These are phyloP conservation scores for Drosophila kepulauana DNA, from an alignment of 1,140 invertebrate genomes.

Conservation along the genomic window DNA sequence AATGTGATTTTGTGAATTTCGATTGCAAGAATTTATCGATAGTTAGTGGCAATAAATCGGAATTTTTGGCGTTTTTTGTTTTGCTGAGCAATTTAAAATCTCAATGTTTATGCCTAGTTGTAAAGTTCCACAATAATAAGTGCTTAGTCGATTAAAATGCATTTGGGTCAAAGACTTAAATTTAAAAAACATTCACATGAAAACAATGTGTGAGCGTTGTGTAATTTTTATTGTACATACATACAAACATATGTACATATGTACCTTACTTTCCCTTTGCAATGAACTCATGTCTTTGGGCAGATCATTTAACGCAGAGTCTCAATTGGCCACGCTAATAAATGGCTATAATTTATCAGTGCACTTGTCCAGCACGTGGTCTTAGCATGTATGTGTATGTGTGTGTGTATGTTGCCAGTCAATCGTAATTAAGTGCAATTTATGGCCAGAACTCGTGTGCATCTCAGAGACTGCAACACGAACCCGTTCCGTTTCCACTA, in stretches of 20 bases:
- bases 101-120: slow-evolving; percentile 3
- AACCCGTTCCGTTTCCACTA: slow-evolving; percentile 25
- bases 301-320: slow-evolving; percentile 7
- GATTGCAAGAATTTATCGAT: slow-evolving; percentile 17
- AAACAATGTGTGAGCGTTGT: background rate
- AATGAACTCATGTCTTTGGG: background rate
- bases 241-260: too few species aligned
- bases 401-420: background rate
- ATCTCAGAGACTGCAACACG: slow-evolving; percentile 1
- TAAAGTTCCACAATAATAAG: slow-evolving; percentile 5
- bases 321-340: slow-evolving; percentile 20
- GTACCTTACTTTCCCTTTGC: too few species aligned
- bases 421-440: slow-evolving; percentile 69
- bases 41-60: background rate
- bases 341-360: slow-evolving; percentile 7
- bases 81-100: slow-evolving; percentile 15
- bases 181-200: background rate
- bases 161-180: slow-evolving; percentile 24
- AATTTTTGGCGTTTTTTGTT: slow-evolving; percentile 10
- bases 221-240: background rate
- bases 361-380: slow-evolving; percentile 56
- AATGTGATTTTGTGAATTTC: slow-evolving; percentile 2
- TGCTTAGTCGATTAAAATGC: slow-evolving; percentile 2
- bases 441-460: slow-evolving; percentile 53
- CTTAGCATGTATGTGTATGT: background rate